Percentiles rank a stretch among this genome's conserved stretches.
These are phyloP conservation scores for Plagiodera versicolora DNA, from an alignment of 2,888 invertebrate species.

Conservation along the genomic window DNA sequence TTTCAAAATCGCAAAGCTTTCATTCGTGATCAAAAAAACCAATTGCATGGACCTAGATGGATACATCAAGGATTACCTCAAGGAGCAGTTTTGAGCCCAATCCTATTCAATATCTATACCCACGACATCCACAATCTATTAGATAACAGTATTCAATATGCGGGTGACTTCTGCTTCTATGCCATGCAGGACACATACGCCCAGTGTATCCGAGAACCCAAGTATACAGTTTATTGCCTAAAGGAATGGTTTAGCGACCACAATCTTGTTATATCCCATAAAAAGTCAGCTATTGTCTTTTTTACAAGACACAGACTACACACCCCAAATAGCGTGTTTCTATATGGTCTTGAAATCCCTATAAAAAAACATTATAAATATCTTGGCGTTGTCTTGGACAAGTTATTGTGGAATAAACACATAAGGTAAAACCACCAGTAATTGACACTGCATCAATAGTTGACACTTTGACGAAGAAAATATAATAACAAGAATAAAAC, in stretches of 20 bases:
- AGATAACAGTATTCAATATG: slow-evolving; percentile 2
- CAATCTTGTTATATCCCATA: neutral
- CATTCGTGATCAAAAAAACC: slow-evolving; percentile 9
- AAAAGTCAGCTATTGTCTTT: neutral
- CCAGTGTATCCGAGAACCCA: neutral
- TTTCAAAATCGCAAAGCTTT: slow-evolving; percentile 4
- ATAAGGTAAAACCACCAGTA: neutral
- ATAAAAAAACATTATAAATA: slow-evolving; percentile 3
- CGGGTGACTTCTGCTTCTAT: slow-evolving; percentile 8
- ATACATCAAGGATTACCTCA: neutral
- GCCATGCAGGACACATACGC: neutral
- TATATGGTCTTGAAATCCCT: neutral
- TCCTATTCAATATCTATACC: slow-evolving; percentile 7
- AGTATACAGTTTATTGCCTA: neutral
- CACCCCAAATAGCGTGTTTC: neutral
- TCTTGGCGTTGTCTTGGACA: neutral
- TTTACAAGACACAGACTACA: neutral
- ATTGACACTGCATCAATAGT: too few species aligned
- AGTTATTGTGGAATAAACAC: neutral
- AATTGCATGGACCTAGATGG: neutral
- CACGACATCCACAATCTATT: neutral
- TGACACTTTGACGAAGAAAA: too few species aligned
- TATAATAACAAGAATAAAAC: too few species aligned
- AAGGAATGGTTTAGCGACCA: neutral
- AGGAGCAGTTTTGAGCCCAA: neutral